Evolutionary conservation across 2,113 vertebrate genomes (phyloP).

Genomic region (Artemisiospiza belli): DNA sequence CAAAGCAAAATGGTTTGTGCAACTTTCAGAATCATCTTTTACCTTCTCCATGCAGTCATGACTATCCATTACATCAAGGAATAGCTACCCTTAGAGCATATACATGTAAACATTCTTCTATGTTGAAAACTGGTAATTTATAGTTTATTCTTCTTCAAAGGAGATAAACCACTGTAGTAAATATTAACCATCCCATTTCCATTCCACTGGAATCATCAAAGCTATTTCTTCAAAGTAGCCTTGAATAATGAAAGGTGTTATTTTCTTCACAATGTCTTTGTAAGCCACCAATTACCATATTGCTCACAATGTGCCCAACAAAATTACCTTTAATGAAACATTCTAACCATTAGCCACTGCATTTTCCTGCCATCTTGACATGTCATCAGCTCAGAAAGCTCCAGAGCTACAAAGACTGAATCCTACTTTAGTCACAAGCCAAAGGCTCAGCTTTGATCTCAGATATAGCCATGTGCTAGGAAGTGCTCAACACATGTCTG

Average conservation of each 20-base stretch:
- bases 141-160: not conserved
- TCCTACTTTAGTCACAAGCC: not conserved
- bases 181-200: not conserved
- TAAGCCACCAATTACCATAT: not conserved
- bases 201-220: conserved; percentile 3
- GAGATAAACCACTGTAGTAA: not conserved
- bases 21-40: not conserved
- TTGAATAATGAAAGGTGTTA: not conserved
- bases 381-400: not conserved
- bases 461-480: not conserved
- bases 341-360: not conserved
- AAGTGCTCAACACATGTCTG: not conserved
- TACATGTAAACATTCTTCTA: not conserved
- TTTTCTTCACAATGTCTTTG: not conserved
- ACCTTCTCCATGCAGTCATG: not conserved
- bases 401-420: not conserved
- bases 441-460: conserved; percentile 27
- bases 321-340: conserved; percentile 6
- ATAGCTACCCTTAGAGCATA: not conserved
- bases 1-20: not conserved
- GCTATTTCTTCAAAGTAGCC: not conserved
- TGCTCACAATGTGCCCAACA: not conserved
- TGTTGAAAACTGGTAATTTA: not conserved
- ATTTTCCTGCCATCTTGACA: not conserved
- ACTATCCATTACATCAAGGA: not conserved